Evolutionary conservation across 1,140 invertebrate genomes (phyloP).

Genomic region (Cydia fagiglandana): DNA sequence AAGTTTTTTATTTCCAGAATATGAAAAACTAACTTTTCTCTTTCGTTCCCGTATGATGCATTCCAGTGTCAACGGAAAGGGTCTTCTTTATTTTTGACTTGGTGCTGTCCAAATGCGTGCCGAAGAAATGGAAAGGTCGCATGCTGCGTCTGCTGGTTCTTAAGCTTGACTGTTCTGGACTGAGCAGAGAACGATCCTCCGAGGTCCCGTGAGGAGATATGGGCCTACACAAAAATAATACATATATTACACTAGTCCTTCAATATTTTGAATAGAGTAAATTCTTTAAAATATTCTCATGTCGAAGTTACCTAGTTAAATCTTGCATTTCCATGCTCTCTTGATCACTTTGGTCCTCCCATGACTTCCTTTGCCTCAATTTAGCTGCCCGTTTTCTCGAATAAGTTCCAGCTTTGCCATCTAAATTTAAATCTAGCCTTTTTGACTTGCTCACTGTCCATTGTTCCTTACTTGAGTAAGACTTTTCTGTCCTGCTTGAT

Average conservation of each 20-base stretch:
- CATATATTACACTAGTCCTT: not conserved
- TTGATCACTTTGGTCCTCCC: constrained; percentile 76
- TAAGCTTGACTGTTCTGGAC: constrained; percentile 64
- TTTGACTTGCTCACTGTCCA: constrained; percentile 68
- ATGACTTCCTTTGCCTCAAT: constrained; percentile 72
- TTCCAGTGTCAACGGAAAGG: constrained; percentile 75
- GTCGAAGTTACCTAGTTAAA: constrained; percentile 59
- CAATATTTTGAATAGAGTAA: not conserved
- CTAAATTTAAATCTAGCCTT: constrained; percentile 67
- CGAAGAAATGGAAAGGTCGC: constrained; percentile 73
- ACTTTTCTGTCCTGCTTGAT: constrained; percentile 56
- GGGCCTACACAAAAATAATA: constrained; percentile 54
- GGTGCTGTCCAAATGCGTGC: constrained; percentile 68
- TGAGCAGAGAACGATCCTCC: constrained; percentile 70
- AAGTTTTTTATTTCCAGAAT: not conserved
- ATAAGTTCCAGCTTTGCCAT: constrained; percentile 74
- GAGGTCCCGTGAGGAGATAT: constrained; percentile 70
- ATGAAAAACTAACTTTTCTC: constrained; percentile 54
- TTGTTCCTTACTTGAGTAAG: constrained; percentile 59
- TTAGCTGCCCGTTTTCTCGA: constrained; percentile 72
- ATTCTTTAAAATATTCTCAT: not conserved
- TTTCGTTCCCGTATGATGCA: constrained; percentile 74
- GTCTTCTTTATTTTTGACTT: constrained; percentile 77
- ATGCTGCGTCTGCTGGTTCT: constrained; percentile 55
- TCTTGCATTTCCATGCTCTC: constrained; percentile 76